Percentiles rank a stretch among this genome's conserved stretches.
These are phyloP conservation scores for Hassar affinis DNA, from an alignment of 2,113 vertebrate species.

Conservation along the genomic window DNA sequence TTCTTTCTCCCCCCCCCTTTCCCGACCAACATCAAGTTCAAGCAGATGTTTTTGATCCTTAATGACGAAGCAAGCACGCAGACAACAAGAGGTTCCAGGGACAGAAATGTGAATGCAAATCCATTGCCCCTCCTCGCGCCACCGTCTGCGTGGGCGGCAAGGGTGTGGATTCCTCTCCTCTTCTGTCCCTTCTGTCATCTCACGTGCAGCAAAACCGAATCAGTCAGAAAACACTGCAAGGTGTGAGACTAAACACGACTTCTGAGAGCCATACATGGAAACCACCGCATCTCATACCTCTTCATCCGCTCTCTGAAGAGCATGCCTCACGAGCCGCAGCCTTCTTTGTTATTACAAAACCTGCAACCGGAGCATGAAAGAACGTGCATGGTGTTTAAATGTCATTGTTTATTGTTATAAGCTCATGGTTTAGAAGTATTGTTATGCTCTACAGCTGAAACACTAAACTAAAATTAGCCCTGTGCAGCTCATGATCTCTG, in stretches of 20 bases:
- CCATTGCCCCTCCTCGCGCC: background rate
- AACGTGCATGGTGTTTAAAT: background rate
- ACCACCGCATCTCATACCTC: background rate
- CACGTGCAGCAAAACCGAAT: slow-evolving; percentile 14
- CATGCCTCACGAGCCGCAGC: background rate
- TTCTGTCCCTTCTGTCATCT: background rate
- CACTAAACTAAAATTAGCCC: too few relatives aligned
- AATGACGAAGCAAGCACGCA: background rate
- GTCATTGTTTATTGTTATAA: slow-evolving; percentile 12
- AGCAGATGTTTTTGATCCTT: background rate
- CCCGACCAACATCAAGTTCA: background rate
- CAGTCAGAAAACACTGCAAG: background rate
- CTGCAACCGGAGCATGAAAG: background rate
- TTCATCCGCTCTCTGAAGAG: background rate
- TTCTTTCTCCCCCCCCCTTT: too few relatives aligned
- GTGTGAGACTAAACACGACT: slow-evolving; percentile 33
- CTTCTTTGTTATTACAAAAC: slow-evolving; percentile 5
- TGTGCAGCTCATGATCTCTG: background rate
- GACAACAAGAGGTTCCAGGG: background rate
- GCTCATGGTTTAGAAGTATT: background rate
- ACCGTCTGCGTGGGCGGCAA: background rate
- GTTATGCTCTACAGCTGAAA: background rate
- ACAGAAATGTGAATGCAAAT: background rate
- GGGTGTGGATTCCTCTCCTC: background rate
- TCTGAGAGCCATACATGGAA: slow-evolving; percentile 44